Conservation (phyloP, 2,888 invertebrate species). For the Cerastis leucographa region DNA sequence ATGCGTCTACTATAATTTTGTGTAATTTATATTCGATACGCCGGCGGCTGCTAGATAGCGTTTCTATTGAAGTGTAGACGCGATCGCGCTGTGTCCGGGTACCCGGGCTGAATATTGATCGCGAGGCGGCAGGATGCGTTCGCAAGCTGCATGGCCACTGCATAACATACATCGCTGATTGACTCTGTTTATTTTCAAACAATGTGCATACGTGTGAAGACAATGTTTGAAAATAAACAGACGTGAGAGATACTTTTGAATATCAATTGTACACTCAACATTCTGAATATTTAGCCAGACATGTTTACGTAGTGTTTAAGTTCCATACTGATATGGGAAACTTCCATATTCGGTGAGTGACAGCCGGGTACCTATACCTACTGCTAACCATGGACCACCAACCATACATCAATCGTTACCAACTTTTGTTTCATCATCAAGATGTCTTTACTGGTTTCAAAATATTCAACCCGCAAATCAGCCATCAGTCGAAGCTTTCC, state of each 20-base stretch:
- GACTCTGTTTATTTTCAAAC: constrained; percentile 76
- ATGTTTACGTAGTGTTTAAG: constrained; percentile 52
- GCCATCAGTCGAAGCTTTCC: too few relatives aligned
- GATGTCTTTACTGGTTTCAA: background rate
- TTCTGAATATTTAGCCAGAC: constrained; percentile 54
- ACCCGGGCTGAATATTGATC: constrained; percentile 83
- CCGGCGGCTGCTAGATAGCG: constrained; percentile 83
- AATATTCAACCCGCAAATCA: background rate
- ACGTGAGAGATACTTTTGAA: constrained; percentile 70
- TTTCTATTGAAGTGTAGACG: constrained; percentile 85
- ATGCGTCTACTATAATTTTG: constrained; percentile 84
- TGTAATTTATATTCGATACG: constrained; percentile 89
- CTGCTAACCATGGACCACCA: constrained; percentile 29
- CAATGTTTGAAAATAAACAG: constrained; percentile 76
- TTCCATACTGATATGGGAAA: constrained; percentile 27
- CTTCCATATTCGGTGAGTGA: constrained; percentile 44
- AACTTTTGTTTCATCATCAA: background rate
- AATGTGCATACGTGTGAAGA: constrained; percentile 71
- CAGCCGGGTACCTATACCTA: constrained; percentile 21
- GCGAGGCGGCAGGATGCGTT: constrained; percentile 78
- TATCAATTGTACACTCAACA: constrained; percentile 68
- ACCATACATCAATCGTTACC: constrained; percentile 8
- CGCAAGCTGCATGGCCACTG: constrained; percentile 73
- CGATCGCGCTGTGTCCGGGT: constrained; percentile 83
- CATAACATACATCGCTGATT: constrained; percentile 76